Evolutionary conservation across 2,797 vertebrate genomes (phyloP).

Genomic region (Rhadinocentrus ornatus): DNA sequence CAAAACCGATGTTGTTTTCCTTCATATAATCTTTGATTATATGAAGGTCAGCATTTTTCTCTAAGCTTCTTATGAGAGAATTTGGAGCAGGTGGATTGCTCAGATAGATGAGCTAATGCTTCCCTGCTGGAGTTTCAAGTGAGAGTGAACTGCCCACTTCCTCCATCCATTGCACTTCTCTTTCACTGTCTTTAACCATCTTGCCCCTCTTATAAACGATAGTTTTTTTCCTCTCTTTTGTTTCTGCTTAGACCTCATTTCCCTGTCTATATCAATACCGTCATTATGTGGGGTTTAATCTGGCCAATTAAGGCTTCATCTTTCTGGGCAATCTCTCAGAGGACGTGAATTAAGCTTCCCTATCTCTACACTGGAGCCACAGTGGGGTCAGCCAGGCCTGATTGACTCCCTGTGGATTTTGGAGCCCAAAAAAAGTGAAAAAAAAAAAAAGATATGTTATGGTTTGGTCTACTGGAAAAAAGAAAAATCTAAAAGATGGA

Average conservation of each 20-base stretch:
- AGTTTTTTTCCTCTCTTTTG: constrained; percentile 29
- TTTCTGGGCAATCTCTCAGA: constrained; percentile 78
- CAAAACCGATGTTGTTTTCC: constrained; percentile 77
- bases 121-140: constrained; percentile 28
- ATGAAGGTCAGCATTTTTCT: constrained; percentile 80
- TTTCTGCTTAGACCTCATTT: constrained; percentile 65
- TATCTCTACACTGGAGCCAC: constrained; percentile 63
- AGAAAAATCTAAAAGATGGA: constrained; percentile 13
- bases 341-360: constrained; percentile 79
- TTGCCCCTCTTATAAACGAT: constrained; percentile 29
- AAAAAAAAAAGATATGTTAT: background rate
- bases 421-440: background rate
- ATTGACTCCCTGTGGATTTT: constrained; percentile 15
- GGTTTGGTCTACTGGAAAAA: background rate
- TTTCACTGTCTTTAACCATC: constrained; percentile 30
- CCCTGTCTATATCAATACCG: constrained; percentile 71
- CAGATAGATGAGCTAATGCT: constrained; percentile 59
- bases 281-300: constrained; percentile 81
- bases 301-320: constrained; percentile 83
- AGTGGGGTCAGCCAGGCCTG: constrained; percentile 39
- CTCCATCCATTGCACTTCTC: constrained; percentile 9
- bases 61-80: constrained; percentile 78
- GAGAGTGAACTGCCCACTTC: constrained; percentile 35
- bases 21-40: constrained; percentile 80
- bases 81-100: constrained; percentile 76